Evolutionary conservation across 2,888 invertebrate species (phyloP).

Genomic region (Drosophila greeni): DNA sequence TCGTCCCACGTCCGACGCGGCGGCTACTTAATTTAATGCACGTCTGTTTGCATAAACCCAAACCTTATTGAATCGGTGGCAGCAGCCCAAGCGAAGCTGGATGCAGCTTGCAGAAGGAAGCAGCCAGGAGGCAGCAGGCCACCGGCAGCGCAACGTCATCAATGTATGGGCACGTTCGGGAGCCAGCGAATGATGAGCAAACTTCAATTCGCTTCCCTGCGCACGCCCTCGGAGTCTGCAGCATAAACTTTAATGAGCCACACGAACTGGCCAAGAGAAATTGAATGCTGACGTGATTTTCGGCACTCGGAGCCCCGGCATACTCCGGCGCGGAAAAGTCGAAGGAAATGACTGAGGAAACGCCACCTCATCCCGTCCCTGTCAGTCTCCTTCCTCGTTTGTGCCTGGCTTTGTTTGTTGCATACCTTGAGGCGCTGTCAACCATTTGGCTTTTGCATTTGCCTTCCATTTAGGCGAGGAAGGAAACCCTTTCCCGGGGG

Average conservation of each 20-base stretch:
- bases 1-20: constrained; percentile 47
- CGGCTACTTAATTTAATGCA: constrained; percentile 74
- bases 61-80: constrained; percentile 69
- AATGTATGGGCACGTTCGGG: constrained; percentile 75
- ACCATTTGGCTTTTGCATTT: constrained; percentile 67
- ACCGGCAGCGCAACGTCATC: constrained; percentile 49
- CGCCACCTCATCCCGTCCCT: neutral
- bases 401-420: constrained; percentile 44
- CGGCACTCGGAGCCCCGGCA: constrained; percentile 16
- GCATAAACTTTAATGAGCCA: constrained; percentile 71
- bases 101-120: constrained; percentile 2
- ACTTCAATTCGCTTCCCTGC: constrained; percentile 59
- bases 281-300: constrained; percentile 72
- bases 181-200: constrained; percentile 70
- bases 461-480: constrained; percentile 50
- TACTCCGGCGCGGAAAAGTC: constrained; percentile 26
- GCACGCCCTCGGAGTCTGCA: constrained; percentile 46
- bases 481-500: constrained; percentile 35
- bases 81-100: constrained; percentile 26
- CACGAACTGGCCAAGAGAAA: constrained; percentile 67
- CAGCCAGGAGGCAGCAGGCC: neutral
- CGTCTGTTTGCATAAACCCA: constrained; percentile 74
- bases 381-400: constrained; percentile 12
- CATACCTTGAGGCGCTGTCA: constrained; percentile 63
- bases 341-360: constrained; percentile 27